Evolutionary conservation across 2,113 vertebrate genomes (phyloP).

Genomic region (Amia ocellicauda): DNA sequence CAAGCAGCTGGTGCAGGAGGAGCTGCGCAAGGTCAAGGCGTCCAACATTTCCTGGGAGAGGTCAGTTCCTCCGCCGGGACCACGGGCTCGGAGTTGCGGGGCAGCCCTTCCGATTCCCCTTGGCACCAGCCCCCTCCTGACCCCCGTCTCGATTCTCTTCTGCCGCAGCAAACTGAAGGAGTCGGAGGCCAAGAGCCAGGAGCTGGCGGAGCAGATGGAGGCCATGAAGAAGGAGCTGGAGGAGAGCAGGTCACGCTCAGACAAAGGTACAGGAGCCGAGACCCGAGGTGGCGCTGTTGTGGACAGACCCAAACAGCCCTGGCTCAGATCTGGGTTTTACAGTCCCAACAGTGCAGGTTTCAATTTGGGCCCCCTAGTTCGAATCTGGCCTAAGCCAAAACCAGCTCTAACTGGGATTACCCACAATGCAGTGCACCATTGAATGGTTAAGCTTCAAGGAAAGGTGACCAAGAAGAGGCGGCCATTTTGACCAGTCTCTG

Average conservation of each 20-base stretch:
- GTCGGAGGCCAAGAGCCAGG: constrained; percentile 72
- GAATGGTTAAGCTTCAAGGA: too few species aligned
- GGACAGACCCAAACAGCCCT: too few species aligned
- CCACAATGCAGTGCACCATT: too few species aligned
- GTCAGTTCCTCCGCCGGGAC: constrained; percentile 49
- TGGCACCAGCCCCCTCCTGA: background rate
- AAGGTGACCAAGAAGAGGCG: too few species aligned
- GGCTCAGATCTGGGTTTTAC: too few species aligned
- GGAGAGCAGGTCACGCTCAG: constrained; percentile 74
- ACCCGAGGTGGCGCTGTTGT: background rate
- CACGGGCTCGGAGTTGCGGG: constrained; percentile 31
- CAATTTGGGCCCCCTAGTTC: too few species aligned
- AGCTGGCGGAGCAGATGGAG: constrained; percentile 82
- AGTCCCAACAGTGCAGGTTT: too few species aligned
- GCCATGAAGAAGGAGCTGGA: constrained; percentile 86
- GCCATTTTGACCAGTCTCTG: too few species aligned
- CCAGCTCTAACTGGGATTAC: too few species aligned
- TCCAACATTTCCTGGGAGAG: constrained; percentile 84
- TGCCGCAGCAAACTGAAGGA: constrained; percentile 87
- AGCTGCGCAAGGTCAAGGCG: constrained; percentile 84
- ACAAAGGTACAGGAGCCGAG: constrained; percentile 66
- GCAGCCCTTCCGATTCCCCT: too few species aligned
- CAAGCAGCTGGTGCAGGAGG: constrained; percentile 91
- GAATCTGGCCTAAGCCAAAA: too few species aligned
- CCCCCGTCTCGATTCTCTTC: too few species aligned